Percentiles rank a stretch among this genome's conserved stretches.
phyloP scores from a whole-genome alignment of 2,888 invertebrate species.

The Hirtodrosophila duncani region DNA sequence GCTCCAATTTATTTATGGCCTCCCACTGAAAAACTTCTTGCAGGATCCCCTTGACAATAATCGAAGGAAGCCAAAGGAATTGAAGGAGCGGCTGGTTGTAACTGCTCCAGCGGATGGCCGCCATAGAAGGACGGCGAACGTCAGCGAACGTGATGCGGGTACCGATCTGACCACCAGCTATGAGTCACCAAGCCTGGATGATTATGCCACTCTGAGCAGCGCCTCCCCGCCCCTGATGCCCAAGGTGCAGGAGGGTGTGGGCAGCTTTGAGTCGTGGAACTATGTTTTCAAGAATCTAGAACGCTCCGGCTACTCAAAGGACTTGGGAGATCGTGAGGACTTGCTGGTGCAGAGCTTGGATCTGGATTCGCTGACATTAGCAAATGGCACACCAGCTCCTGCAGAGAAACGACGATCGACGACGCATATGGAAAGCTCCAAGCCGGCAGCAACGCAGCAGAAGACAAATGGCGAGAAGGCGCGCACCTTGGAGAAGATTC shows the following conservation, averaged over 20 bases:
- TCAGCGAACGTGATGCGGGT: slow-evolving; percentile 52
- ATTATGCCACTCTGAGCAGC: slow-evolving; percentile 47
- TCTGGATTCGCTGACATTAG: slow-evolving; percentile 72
- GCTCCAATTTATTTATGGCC: too few relatives aligned
- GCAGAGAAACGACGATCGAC: slow-evolving; percentile 52
- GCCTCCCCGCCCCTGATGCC: slow-evolving; percentile 67
- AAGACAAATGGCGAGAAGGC: slow-evolving; percentile 46
- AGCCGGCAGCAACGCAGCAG: slow-evolving; percentile 11
- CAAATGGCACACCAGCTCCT: slow-evolving; percentile 47
- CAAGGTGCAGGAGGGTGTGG: slow-evolving; percentile 83
- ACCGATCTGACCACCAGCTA: slow-evolving; percentile 60
- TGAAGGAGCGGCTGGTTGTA: slow-evolving; percentile 57
- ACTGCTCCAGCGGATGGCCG: slow-evolving; percentile 37
- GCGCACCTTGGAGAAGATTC: slow-evolving; percentile 51
- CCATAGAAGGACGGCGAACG: slow-evolving; percentile 16
- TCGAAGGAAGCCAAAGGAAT: slow-evolving; percentile 68
- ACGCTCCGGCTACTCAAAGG: slow-evolving; percentile 84
- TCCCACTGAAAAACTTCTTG: too few relatives aligned
- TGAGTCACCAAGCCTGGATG: slow-evolving; percentile 69
- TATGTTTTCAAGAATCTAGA: slow-evolving; percentile 88
- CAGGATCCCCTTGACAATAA: slow-evolving; percentile 65
- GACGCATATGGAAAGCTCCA: slow-evolving; percentile 13
- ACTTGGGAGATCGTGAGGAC: slow-evolving; percentile 84
- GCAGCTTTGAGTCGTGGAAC: slow-evolving; percentile 87
- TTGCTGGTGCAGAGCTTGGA: slow-evolving; percentile 79